Base-by-base conservation (phyloP, 2,113 vertebrate species). In the Typhlomys cinereus region DNA sequence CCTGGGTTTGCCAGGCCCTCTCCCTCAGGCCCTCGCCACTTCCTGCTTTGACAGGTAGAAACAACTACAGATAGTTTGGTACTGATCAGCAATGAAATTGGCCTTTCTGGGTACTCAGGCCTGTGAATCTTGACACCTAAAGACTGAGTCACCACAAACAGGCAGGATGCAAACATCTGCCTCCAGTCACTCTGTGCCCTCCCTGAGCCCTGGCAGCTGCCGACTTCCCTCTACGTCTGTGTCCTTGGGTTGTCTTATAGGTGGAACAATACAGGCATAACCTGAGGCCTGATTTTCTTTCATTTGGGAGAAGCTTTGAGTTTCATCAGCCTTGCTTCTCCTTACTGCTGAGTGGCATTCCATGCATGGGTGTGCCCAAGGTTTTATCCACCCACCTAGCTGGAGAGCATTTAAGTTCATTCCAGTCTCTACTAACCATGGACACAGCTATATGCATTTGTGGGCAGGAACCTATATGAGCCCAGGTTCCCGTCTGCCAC, bases 261-360 rank as follows among this genome's bases (percentile, higher is more conserved):
- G 21, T 3, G 36, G 50, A 12, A 9, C 2, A 21, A 1, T 13
- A 11, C 8, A 12, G 9, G 12, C 0, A 34, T 0, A 1, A 3
- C 27, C 41, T 9, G 4, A 18, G 21, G 9, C 7, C 52, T 44
- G 52, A 54, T n/a, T 50, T 29, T 36, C 50, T 4, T 34, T 66
- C 11, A 50, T 39, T 34, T 39, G 23, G 14, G 36, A 34, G 66
- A 41, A 4, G 66, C 25, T 64, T 39, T 46, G 29, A 14, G 41
- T 27, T n/a, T 46, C 29, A 10, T 4, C 7, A 11, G 3, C 8
- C 3, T 6, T 8, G 15, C 10, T 71, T 21, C 29, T 74, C 54
- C 57, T 64, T 4, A 5, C 48, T 31, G 25, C 61, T 4, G 44
- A 61, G 29, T n/a, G 34, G n/a, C 2, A 36, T 27, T 29, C 52